A percentile compares a stretch with the other conserved stretches of the same genome.
These are phyloP conservation scores for Lepidurus packardi DNA, from an alignment of 1,140 invertebrate genomes.

Conservation along the genomic window DNA sequence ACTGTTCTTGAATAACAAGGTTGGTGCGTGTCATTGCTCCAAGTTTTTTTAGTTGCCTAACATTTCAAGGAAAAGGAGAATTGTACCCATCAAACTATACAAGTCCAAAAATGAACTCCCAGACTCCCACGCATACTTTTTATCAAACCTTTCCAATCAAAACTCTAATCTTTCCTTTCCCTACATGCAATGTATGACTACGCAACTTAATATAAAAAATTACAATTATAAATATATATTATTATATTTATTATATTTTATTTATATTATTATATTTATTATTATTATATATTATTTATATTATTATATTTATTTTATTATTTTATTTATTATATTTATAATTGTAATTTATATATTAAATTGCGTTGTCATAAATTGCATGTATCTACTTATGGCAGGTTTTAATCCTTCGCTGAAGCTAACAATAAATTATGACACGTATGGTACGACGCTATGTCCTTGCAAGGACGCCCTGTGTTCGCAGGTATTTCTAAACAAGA, in stretches of 20 bases:
- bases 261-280: no score
- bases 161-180: background rate
- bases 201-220: no score
- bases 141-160: background rate
- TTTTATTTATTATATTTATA: no score
- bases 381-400: background rate
- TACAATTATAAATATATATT: no score
- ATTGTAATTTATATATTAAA: no score
- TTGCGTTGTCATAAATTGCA: background rate
- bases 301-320: no score
- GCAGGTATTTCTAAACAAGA: background rate
- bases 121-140: background rate
- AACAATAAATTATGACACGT: background rate
- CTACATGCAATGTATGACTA: no score
- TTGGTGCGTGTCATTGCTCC: background rate
- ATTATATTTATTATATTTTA: no score
- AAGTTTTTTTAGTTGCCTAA: background rate
- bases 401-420: background rate
- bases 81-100: background rate
- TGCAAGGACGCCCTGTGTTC: constrained; percentile 14
- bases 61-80: background rate
- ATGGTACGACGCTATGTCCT: background rate
- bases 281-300: no score
- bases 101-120: background rate
- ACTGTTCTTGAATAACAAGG: constrained; percentile 1